Percentiles rank a stretch among this genome's conserved stretches.
These are phyloP conservation scores for Coreius guichenoti DNA, from an alignment of 2,797 vertebrate species.

Conservation along the genomic window DNA sequence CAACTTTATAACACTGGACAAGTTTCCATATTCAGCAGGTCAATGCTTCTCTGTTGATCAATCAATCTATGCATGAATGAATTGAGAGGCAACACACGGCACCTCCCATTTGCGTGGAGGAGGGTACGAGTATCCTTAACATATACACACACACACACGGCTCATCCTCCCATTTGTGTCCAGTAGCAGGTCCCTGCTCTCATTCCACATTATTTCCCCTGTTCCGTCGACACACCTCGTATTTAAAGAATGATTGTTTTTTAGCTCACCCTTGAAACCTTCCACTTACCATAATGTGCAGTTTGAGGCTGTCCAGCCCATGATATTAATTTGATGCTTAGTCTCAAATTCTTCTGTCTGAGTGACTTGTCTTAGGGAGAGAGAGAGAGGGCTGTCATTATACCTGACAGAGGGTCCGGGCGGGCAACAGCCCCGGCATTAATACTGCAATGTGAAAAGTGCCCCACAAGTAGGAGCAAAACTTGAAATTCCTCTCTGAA, in stretches of 20 bases:
- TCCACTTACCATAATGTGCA: constrained; percentile 66
- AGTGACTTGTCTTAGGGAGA: constrained; percentile 45
- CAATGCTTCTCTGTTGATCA: constrained; percentile 39
- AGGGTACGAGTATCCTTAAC: constrained; percentile 29
- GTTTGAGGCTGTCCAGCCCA: constrained; percentile 58
- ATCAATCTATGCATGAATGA: constrained; percentile 49
- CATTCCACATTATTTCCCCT: constrained; percentile 60
- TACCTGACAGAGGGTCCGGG: constrained; percentile 52
- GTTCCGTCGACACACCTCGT: constrained; percentile 63
- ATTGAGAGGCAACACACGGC: constrained; percentile 20
- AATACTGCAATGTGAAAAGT: constrained; percentile 79
- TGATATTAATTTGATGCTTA: constrained; percentile 66
- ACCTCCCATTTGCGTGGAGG: constrained; percentile 1
- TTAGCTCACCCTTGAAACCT: constrained; percentile 68
- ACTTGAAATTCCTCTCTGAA: constrained; percentile 79
- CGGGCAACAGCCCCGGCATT: constrained; percentile 67
- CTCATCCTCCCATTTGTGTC: constrained; percentile 46
- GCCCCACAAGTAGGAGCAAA: constrained; percentile 77
- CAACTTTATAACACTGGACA: constrained; percentile 38
- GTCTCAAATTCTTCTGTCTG: constrained; percentile 64
- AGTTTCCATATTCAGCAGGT: constrained; percentile 44
- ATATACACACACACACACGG: constrained; percentile 35
- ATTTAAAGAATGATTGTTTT: constrained; percentile 66
- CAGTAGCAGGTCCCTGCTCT: constrained; percentile 45
- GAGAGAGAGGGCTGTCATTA: constrained; percentile 32